Evolutionary conservation across 2,888 invertebrate species (phyloP).

Genomic region (Perizoma flavofasciatum): DNA sequence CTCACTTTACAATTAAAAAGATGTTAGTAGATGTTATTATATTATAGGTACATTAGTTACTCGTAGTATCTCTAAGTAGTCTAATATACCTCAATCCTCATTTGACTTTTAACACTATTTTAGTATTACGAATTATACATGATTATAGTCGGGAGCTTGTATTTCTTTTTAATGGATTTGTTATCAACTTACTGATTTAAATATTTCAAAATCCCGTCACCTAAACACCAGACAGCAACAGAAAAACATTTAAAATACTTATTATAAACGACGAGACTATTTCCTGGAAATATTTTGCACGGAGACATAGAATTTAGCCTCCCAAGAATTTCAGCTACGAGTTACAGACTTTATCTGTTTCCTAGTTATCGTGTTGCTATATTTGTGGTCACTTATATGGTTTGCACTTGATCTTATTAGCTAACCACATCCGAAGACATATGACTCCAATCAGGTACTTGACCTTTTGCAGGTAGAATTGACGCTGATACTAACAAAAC

Average conservation of each 20-base stretch:
- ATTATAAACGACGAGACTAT: no score
- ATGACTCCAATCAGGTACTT: slow-evolving; percentile 17
- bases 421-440: slow-evolving; percentile 26
- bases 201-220: no score
- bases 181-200: neutral
- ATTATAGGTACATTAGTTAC: no score
- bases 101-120: no score
- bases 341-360: neutral
- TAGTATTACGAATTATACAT: neutral
- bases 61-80: no score
- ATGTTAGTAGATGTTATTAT: no score
- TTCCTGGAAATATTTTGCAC: slow-evolving; percentile 2
- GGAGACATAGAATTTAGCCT: slow-evolving; percentile 1
- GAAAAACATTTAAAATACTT: no score
- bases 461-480: slow-evolving; percentile 25
- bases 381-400: slow-evolving; percentile 7
- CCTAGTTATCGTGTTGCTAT: slow-evolving; percentile 10
- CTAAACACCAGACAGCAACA: no score
- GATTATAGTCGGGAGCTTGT: neutral
- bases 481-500: slow-evolving; percentile 8
- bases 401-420: slow-evolving; percentile 8
- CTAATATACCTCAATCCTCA: no score
- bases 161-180: neutral
- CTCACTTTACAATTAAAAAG: no score
- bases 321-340: slow-evolving; percentile 2